Evolutionary conservation across 2,797 vertebrate genomes (phyloP).

Genomic region (Dermochelys coriacea): DNA sequence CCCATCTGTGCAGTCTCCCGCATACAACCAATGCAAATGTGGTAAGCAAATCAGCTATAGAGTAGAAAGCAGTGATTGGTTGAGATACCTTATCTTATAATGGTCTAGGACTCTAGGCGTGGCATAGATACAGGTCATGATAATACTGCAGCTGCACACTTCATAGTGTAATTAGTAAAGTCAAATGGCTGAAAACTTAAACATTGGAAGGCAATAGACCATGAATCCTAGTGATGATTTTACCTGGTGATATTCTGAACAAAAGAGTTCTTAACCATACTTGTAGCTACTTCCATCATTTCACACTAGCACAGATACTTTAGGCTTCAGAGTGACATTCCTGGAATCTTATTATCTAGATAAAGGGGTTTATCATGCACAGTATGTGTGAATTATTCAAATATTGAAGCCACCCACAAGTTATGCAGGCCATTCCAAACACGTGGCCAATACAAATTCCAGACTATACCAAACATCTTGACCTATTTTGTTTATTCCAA

Average conservation of each 20-base stretch:
- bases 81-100: background rate
- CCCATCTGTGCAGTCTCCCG: background rate
- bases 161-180: background rate
- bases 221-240: background rate
- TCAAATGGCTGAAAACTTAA: background rate
- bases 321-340: background rate
- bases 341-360: background rate
- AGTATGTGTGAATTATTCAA: constrained; percentile 30
- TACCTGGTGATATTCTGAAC: background rate
- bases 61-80: background rate
- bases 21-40: too few species aligned
- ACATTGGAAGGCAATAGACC: background rate
- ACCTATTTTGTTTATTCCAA: background rate
- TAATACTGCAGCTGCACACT: background rate
- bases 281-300: background rate
- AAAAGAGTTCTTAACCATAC: background rate
- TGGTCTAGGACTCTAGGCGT: background rate
- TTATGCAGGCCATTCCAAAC: background rate
- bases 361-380: background rate
- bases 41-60: background rate
- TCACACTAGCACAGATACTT: background rate
- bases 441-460: background rate
- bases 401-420: constrained; percentile 6
- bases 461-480: background rate
- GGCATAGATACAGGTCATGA: background rate